Conservation (phyloP, 2,797 vertebrate species). For the Lophotriccus pileatus region DNA sequence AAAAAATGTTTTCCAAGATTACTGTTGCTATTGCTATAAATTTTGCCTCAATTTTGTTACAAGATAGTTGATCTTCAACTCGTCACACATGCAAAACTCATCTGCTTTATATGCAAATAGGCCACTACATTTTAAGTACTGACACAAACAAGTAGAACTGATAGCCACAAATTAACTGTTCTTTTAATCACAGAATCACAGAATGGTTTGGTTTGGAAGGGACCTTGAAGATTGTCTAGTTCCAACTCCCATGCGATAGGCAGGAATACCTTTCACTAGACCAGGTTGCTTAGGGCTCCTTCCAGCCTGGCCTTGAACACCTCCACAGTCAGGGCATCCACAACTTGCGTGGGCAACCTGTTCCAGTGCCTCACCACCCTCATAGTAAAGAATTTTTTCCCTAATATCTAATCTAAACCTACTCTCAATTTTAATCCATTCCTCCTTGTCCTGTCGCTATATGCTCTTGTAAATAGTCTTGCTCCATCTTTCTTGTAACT, state of each 20-base stretch:
- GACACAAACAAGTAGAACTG: neutral
- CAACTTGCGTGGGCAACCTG: neutral
- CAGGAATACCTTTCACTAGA: neutral
- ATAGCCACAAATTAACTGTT: neutral
- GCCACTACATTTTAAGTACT: neutral
- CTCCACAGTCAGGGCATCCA: rapidly evolving
- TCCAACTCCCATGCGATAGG: neutral
- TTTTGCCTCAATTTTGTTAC: neutral
- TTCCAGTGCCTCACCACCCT: neutral
- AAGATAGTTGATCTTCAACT: neutral
- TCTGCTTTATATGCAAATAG: neutral
- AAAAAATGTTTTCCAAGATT: neutral
- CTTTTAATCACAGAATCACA: neutral
- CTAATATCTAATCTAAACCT: neutral
- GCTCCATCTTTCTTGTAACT: neutral
- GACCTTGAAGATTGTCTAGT: neutral
- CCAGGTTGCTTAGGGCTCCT: neutral
- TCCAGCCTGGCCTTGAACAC: neutral
- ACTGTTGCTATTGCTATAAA: neutral
- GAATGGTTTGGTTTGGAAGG: neutral
- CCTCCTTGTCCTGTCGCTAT: neutral
- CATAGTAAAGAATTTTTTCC: neutral
- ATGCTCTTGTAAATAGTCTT: neutral
- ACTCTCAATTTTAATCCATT: neutral
- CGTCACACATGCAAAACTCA: neutral